These are phyloP conservation scores for Pseudopipra pipra DNA, from an alignment of 2,113 vertebrate species.

Conservation along the genomic window DNA sequence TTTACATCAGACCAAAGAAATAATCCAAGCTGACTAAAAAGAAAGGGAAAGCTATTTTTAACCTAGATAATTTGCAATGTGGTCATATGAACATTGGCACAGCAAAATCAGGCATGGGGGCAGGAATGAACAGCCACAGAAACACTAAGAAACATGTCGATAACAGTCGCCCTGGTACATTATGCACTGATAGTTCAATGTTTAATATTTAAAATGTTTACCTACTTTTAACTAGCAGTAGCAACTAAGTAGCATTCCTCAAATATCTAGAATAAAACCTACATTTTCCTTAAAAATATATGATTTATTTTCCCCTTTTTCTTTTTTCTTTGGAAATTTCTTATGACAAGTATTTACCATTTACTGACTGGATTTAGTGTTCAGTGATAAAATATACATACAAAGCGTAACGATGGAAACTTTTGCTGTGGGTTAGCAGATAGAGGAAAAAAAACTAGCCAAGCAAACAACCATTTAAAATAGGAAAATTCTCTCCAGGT, in stretches of 20 bases:
- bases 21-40: neutral
- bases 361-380: neutral
- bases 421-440: neutral
- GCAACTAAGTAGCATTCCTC: neutral
- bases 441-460: neutral
- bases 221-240: neutral
- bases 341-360: neutral
- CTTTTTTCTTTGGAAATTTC: neutral
- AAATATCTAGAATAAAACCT: neutral
- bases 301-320: neutral
- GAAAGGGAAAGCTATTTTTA: neutral
- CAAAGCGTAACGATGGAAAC: accelerated
- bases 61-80: neutral
- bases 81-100: neutral
- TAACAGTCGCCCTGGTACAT: neutral
- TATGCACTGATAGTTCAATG: neutral
- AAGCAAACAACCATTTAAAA: neutral
- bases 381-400: neutral
- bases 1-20: neutral
- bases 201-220: neutral
- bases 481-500: neutral
- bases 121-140: neutral
- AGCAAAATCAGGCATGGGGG: neutral
- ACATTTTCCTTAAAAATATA: neutral
- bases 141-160: neutral